A percentile compares a stretch with the other conserved stretches of the same genome.
phyloP scores from a whole-genome alignment of 2,797 vertebrate species.

The Microctenopoma lineatum region DNA sequence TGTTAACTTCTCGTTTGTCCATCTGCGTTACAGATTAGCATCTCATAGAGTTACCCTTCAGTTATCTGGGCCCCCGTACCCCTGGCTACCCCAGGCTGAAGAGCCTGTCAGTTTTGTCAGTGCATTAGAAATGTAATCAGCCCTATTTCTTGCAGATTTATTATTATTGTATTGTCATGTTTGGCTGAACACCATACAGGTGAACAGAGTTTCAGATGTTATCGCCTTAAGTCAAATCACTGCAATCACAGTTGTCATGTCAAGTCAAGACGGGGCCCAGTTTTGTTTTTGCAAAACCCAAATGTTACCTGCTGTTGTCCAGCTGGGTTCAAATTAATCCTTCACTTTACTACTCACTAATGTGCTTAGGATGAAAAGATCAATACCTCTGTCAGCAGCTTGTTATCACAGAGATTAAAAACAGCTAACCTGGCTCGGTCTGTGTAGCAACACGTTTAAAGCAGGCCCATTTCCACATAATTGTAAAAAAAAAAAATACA shows the following conservation, averaged over 20 bases:
- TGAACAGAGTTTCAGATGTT: conserved; percentile 22
- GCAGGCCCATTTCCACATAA: too few species aligned
- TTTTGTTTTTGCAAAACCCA: neutral
- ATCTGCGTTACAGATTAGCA: conserved; percentile 40
- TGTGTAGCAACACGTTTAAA: too few species aligned
- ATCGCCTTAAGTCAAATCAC: conserved; percentile 12
- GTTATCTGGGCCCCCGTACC: conserved; percentile 44
- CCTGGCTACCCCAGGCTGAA: conserved; percentile 58
- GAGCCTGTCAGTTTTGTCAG: conserved; percentile 69
- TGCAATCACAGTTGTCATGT: neutral
- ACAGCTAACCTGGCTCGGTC: too few species aligned
- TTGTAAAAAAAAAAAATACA: too few species aligned
- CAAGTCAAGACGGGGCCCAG: neutral
- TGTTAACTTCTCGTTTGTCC: conserved; percentile 37
- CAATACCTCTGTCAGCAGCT: too few species aligned
- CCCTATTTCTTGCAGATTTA: conserved; percentile 42
- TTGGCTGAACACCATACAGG: conserved; percentile 38
- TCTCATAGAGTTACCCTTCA: conserved; percentile 35
- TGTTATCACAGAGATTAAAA: too few species aligned
- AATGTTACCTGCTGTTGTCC: neutral
- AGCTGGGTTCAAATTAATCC: neutral
- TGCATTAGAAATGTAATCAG: conserved; percentile 52
- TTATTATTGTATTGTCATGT: conserved; percentile 55
- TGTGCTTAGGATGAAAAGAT: too few species aligned
- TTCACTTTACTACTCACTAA: neutral